Evolutionary conservation across 1,140 invertebrate genomes (phyloP).

Genomic region (Calosoma granatense): DNA sequence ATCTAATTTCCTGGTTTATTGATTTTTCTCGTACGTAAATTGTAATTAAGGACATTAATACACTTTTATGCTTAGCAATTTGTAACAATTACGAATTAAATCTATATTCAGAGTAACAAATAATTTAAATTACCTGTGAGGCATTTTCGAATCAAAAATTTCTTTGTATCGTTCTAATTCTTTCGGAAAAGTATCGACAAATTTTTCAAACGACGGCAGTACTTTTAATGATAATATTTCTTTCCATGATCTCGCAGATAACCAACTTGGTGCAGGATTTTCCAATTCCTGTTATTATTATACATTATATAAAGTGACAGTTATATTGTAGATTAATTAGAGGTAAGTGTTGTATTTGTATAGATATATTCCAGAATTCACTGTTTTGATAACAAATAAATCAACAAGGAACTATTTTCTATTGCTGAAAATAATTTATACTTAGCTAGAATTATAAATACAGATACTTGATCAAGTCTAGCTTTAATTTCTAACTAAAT

Average conservation of each 20-base stretch:
- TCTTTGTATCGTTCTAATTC: conserved; percentile 41
- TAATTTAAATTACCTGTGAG: conserved; percentile 36
- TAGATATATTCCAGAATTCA: too few relatives aligned
- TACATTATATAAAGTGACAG: not conserved
- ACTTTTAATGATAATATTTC: conserved; percentile 45
- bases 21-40: too few relatives aligned
- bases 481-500: too few relatives aligned
- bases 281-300: conserved; percentile 30
- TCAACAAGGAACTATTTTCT: too few relatives aligned
- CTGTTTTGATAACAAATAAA: too few relatives aligned
- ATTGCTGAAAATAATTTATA: too few relatives aligned
- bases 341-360: too few relatives aligned
- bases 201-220: conserved; percentile 39
- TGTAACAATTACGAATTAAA: not conserved
- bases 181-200: conserved; percentile 38
- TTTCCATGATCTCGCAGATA: conserved; percentile 48
- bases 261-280: conserved; percentile 50
- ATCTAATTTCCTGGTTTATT: too few relatives aligned
- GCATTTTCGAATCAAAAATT: conserved; percentile 44
- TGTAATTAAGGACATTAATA: too few relatives aligned
- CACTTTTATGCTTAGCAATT: too few relatives aligned
- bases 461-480: too few relatives aligned
- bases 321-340: not conserved
- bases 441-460: too few relatives aligned
- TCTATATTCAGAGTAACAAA: not conserved